Percentiles rank a stretch among this genome's conserved stretches.
These are phyloP conservation scores for Austrofundulus limnaeus DNA, from an alignment of 2,113 vertebrate species.

Conservation along the genomic window DNA sequence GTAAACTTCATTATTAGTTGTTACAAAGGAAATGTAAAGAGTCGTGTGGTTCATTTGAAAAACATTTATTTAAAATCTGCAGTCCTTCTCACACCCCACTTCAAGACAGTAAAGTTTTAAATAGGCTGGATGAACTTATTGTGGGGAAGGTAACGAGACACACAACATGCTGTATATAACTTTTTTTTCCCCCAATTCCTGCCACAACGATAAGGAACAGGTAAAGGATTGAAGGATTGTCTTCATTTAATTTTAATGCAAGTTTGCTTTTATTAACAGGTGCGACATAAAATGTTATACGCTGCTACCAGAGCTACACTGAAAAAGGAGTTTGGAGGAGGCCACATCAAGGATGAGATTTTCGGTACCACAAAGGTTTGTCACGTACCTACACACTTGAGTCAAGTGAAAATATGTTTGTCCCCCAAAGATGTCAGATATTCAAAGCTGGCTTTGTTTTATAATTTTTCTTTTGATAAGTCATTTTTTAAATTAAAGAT, in stretches of 20 bases:
- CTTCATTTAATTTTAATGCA: neutral
- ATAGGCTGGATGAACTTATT: too few relatives aligned
- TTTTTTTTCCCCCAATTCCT: too few relatives aligned
- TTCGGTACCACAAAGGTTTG: conserved; percentile 90
- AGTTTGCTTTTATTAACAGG: conserved; percentile 69
- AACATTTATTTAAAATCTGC: too few relatives aligned
- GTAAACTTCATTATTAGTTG: too few relatives aligned
- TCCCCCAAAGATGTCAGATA: neutral
- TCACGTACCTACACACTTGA: neutral
- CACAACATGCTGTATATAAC: too few relatives aligned
- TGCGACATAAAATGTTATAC: conserved; percentile 96
- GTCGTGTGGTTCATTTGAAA: neutral
- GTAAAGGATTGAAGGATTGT: too few relatives aligned
- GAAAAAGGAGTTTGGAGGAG: conserved; percentile 97
- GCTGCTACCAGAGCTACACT: conserved; percentile 94
- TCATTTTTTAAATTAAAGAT: neutral
- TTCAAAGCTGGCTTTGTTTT: too few relatives aligned
- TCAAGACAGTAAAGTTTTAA: too few relatives aligned
- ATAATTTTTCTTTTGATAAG: neutral
- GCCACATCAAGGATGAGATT: conserved; percentile 95
- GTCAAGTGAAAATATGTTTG: neutral
- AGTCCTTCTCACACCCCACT: too few relatives aligned
- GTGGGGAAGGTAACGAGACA: too few relatives aligned
- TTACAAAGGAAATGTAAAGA: too few relatives aligned
- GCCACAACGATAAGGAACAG: too few relatives aligned